Evolutionary conservation across 2,888 invertebrate species (phyloP), one percentile per base, ranked within the genome.

Genomic region (Pachydiplax longipennis): DNA sequence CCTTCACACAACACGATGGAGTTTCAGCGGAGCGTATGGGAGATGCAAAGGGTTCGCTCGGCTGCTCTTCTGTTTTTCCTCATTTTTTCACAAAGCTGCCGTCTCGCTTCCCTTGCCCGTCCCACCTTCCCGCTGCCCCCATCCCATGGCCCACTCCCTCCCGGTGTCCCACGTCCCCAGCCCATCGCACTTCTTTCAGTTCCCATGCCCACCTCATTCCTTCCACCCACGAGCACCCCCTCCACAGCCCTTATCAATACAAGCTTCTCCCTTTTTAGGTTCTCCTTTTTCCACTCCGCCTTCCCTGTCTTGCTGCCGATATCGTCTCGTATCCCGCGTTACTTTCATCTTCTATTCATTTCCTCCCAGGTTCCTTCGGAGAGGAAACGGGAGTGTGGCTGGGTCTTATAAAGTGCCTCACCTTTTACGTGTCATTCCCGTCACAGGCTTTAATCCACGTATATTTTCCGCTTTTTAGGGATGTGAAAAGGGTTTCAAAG

Each of bases 1-100:
- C 83, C 83, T 58, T 83, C 83, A 83, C 83, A 83, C 83, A 83
- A 35, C 83, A 58, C 83, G 83, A 58, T 83, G 83, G 83, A 83
- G 83, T 58, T 83, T 83, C 83, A 31, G 53, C 53, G 58, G 83
- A 83, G 83, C 83, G 83, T 83, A 53, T 13, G 83, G 35, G 83
- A 58, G 83, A 83, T 83, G 83, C 83, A 58, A 83, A 58, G 82
- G 31, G 83, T 31, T 83, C 83, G 58, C 83, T 35, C 58, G 31
- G 53, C 35, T 83, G 83, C 83, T 83, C 83, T 83, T 31, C 58
- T 58, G 53, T 83, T 83, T 83, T 58, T 83, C 83, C 35, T 58
- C 73, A 73, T 73, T 73, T 73, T 73, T 73, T 73, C 31, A 31
- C 73, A 73, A 73, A 73, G 73, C 73, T 73, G 13, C 73, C 73